Evolutionary conservation across 2,888 invertebrate species (phyloP), one percentile per base, ranked within the genome.

Genomic region (Nasonia oneida): DNA sequence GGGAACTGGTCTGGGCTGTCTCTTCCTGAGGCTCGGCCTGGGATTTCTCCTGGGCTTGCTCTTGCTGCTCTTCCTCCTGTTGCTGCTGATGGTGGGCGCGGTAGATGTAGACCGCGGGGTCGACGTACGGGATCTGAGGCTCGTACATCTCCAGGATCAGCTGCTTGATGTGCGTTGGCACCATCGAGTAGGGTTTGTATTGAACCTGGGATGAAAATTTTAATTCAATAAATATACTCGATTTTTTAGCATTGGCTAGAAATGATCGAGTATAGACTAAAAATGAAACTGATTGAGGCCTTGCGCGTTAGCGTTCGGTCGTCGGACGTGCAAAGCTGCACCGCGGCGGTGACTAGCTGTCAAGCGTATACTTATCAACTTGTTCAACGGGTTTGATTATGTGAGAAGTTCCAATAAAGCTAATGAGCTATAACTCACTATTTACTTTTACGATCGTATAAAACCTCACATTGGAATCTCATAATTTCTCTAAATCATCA

Each of bases 101-200:
- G 75, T 93, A 92, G 12, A 91, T 83, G 86, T 91, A 91, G 0
- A 91, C 90, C 0, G 90, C 82, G 0, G 91, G 93, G 71, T 93
- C 92, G 8, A 91, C 90, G 85, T 93, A 92, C 4, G 91, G 89
- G 23, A 86, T 88, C 61, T 92, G 91, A 0, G 91, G 89, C 50
- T 90, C 89, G 84, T 91, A 92, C 76, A 88, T 88, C 8, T 91
- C 88, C 12, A 87, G 79, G 14, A 92, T 88, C 53, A 92, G 86
- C 74, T 92, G 91, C 75, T 91, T 93, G 33, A 91, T 90, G 53
- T 91, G 89, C 29, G 80, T 14, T 6, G 93, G 92, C 0, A 91
- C 88, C 71, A 90, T 89, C 0, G 90, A 88, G 15, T 90, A 91
- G 0, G 92, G 92, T 81, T 91, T 90, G 85, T 92, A 92, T 4